Base-by-base conservation (phyloP, 2,888 invertebrate species). In the Seira musarum region DNA sequence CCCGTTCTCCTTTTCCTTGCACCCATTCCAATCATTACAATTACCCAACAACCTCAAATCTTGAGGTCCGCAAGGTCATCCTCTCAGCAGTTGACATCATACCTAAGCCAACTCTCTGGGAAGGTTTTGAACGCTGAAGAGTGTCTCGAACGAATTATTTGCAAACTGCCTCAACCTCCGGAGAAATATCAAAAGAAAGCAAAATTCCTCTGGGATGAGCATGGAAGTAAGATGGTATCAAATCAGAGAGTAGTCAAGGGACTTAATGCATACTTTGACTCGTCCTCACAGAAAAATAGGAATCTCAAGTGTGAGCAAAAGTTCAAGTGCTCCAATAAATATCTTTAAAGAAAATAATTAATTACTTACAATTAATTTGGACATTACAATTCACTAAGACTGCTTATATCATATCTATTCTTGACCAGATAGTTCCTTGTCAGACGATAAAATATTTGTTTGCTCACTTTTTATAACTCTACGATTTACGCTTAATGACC, bases 311-410 rank as follows among this genome's bases (percentile, higher is more conserved):
- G 86, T 66, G 79, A 85, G 60, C 85, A 85, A 61, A 73, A 78
- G 30, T 86, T 86, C 63, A 84, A 82, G 46, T 86, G 86, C 74
- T 80, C 84, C n/a, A 84, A 85, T 80, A 85, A 86, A 77, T 83
- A 82, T 57, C 75, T 85, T 63, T 85, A 78, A 83, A 72, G n/a
- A n/a, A n/a, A n/a, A n/a, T n/a, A n/a, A n/a, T n/a, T n/a, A n/a
- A n/a, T n/a, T n/a, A n/a, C n/a, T n/a, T n/a, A n/a, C n/a, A n/a
- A n/a, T n/a, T n/a, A n/a, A n/a, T n/a, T n/a, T n/a, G n/a, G 30
- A 30, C 30, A 30, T 30, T 30, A 5, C 30, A 5, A 8, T 30
- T 30, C 30, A 30, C 8, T 30, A 30, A 30, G 30, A 30, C 30
- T 30, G 30, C 8, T 30, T 30, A 30, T 8, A 30, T 30, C 8